Evolutionary conservation across 1,140 invertebrate genomes (phyloP).

Genomic region (Bombus pascuorum): DNA sequence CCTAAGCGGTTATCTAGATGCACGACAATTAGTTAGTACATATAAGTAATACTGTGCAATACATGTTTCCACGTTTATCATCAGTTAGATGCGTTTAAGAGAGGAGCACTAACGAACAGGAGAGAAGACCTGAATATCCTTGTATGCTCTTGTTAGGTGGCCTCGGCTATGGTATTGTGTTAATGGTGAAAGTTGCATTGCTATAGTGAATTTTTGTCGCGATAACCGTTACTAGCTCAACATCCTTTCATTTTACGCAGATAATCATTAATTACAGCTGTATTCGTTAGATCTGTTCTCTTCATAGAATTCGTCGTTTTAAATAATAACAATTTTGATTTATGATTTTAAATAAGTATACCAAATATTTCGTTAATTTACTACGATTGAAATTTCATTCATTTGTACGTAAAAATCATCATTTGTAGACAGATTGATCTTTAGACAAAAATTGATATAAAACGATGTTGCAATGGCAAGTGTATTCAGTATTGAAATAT

Average conservation of each 20-base stretch:
- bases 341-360: neutral
- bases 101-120: conserved; percentile 7
- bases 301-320: neutral
- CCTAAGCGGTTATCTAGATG: neutral
- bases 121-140: conserved; percentile 10
- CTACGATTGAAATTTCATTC: no score
- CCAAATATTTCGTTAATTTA: neutral
- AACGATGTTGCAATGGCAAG: no score
- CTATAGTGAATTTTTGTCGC: conserved; percentile 14
- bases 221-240: neutral
- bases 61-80: neutral
- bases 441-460: neutral
- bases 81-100: conserved; percentile 17
- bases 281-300: no score
- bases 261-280: neutral
- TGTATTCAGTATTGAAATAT: no score
- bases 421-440: neutral
- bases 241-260: neutral
- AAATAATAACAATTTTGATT: neutral
- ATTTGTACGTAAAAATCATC: neutral
- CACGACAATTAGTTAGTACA: neutral
- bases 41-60: neutral
- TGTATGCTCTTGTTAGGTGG: neutral
- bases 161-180: neutral
- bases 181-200: conserved; percentile 27